Evolutionary conservation across 2,797 vertebrate species (phyloP), one percentile per base, ranked within the genome.

Genomic region (Australoheros facetus): DNA sequence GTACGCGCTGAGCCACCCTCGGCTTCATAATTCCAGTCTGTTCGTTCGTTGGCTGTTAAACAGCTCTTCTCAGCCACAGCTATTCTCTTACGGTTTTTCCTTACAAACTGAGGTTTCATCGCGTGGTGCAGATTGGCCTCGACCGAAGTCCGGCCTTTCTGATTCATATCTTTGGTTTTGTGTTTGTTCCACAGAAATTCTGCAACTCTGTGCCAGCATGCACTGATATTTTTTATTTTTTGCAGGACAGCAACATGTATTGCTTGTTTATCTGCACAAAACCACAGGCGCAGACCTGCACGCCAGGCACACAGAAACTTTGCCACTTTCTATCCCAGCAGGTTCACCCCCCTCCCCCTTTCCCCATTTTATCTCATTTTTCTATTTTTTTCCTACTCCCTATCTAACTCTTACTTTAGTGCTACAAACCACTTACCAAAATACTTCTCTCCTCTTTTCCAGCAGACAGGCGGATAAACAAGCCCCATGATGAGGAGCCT

Each of bases 401-500:
- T 62, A 32, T 73, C 45, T 7, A 17, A 17, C 28, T 81, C 34
- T 57, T 8, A 37, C 57, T 71, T 21, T 1, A 4, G 53, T 14
- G 42, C 48, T 51, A 23, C 54, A 60, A 60, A n/a, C 45, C 8
- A 56, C 71, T 88, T 73, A 71, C 39, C 74, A 48, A 77, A 70
- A 60, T 55, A 70, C 39, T 34, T 78, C 60, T 88, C 71, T 88
- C 23, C 55, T 78, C 73, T 82, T 53, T 80, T 66, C 51, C 85
- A 69, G 84, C 56, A 83, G 75, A 26, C 77, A 71, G 69, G 23
- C 72, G 14, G 71, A 78, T 42, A 57, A 81, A 85, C 69, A 53
- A 77, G 17, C 79, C 59, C 42, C 77, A 91, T n/a, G 87, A 95
- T 95, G 94, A 90, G 80, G 80, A 89, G 83, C 70, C 71, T 93